Base-by-base conservation (phyloP, 2,797 vertebrate genomes). In the Phoxinus dragarum region DNA sequence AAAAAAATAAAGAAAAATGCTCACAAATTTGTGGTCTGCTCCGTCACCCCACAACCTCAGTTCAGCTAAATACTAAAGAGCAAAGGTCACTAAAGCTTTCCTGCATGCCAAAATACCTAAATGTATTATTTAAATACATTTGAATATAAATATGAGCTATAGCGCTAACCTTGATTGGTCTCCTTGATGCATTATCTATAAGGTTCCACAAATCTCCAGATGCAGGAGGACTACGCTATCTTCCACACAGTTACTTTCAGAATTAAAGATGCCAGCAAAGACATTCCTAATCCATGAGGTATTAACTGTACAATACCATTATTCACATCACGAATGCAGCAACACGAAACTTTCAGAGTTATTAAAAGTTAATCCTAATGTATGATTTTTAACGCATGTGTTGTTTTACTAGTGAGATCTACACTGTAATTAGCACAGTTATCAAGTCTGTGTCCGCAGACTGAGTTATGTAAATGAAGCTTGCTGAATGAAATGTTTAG, bases 151-250 rank as follows among this genome's bases (percentile, higher is more conserved):
- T 81, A 84, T 44, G 72, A 71, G 31, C 38, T 38, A 27, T 27
- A 21, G 59, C 7, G 16, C 31, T 81, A 89, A 93, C 93, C 93
- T 93, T 92, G 93, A 93, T 94, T 91, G 90, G 88, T 88, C 61
- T 78, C 91, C 67, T 71, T 92, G 93, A 92, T 95, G 93, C 92
- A 95, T 95, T 94, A 95, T 94, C 94, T 94, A 94, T 94, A 94
- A 94, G 92, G 89, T 64, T 83, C 80, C 84, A 87, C 68, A 78
- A 84, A 89, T 49, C 89, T 81, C 84, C 87, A 90, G 87, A 88
- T 80, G 11, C 59, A 61, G 11, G n/a, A 10, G 74, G 81, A 86
- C 80, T 49, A 12, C 42, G 44, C 54, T 84, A 54, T 85, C 59
- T 90, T 92, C 86, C 66, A 61, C 88, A 83, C 86, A 86, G 78